Conservation (phyloP, 2,113 vertebrate species). For the Myiozetetes cayanensis region DNA sequence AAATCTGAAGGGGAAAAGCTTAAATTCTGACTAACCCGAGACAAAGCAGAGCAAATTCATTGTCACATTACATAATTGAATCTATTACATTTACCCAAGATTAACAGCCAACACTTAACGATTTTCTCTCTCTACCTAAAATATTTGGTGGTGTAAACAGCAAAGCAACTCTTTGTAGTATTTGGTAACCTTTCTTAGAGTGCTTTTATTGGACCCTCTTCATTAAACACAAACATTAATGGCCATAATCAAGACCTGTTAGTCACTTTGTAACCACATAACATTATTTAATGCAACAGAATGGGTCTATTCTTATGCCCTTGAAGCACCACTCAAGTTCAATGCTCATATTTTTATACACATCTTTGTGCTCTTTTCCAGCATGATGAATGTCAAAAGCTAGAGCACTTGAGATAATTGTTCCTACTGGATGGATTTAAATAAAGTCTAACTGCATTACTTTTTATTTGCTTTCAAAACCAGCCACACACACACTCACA, state of each 20-base stretch:
- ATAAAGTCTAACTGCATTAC: constrained; percentile 48
- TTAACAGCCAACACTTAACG: neutral
- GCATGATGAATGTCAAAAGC: constrained; percentile 5
- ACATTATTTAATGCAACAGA: neutral
- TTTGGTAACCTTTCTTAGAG: neutral
- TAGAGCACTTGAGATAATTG: constrained; percentile 29
- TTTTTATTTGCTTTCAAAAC: constrained; percentile 28
- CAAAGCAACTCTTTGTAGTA: neutral
- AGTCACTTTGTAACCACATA: neutral
- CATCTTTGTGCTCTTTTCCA: neutral
- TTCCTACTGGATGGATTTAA: constrained; percentile 1
- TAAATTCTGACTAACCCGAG: constrained; percentile 44
- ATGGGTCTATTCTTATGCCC: neutral
- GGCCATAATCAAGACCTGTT: neutral
- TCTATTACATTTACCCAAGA: neutral
- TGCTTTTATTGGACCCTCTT: neutral
- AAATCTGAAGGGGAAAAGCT: neutral
- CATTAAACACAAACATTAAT: neutral
- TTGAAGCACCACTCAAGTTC: neutral
- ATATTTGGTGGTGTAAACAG: constrained; percentile 8
- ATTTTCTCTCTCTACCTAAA: neutral
- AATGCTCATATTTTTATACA: constrained; percentile 5
- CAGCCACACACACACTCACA: neutral
- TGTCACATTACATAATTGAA: constrained; percentile 30
- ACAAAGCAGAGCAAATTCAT: neutral